Evolutionary conservation across 2,797 vertebrate species (phyloP).

Genomic region (Aldrovandia affinis): DNA sequence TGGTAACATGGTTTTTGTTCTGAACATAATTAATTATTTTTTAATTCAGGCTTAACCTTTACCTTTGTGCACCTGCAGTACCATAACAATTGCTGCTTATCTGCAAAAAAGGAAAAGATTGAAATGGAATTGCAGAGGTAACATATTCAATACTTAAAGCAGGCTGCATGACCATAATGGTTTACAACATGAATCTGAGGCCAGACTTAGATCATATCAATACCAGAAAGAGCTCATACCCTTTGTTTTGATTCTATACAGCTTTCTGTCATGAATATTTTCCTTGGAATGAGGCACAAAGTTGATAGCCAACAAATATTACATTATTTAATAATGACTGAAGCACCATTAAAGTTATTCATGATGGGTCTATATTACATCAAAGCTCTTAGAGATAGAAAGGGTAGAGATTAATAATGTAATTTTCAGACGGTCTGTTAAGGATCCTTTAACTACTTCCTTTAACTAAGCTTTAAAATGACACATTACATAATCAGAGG

Average conservation of each 20-base stretch:
- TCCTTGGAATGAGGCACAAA: too few relatives aligned
- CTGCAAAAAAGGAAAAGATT: too few relatives aligned
- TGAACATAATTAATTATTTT: too few relatives aligned
- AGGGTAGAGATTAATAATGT: neutral
- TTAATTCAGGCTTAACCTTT: too few relatives aligned
- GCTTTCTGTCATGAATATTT: too few relatives aligned
- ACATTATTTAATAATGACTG: neutral
- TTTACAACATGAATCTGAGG: neutral
- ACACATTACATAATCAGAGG: neutral
- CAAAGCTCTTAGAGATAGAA: neutral
- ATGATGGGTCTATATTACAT: neutral
- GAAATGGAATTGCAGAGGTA: too few relatives aligned
- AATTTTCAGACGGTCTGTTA: neutral
- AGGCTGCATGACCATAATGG: neutral
- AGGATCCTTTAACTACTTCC: too few relatives aligned
- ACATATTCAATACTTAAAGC: neutral
- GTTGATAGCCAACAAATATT: too few relatives aligned
- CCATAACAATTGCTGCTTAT: slow-evolving; percentile 28
- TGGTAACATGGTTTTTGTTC: slow-evolving; percentile 57
- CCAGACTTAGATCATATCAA: neutral
- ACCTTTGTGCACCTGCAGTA: slow-evolving; percentile 57
- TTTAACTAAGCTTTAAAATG: neutral
- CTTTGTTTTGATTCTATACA: too few relatives aligned
- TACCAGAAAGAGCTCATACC: neutral
- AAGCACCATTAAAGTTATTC: neutral